Evolutionary conservation across 2,888 invertebrate species (phyloP).

Genomic region (Lasioglossum marginatum): DNA sequence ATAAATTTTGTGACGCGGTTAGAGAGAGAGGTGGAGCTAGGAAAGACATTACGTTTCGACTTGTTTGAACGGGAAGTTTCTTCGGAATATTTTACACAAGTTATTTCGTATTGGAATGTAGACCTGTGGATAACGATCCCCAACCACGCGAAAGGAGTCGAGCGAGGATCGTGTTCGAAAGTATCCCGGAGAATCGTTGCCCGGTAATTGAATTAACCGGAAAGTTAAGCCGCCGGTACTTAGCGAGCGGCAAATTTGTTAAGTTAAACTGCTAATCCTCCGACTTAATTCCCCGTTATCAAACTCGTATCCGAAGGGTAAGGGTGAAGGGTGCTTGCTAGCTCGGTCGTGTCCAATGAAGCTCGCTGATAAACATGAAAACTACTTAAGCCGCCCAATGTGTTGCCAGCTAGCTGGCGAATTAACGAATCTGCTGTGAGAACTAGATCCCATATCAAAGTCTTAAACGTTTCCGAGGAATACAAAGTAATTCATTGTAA

Average conservation of each 20-base stretch:
- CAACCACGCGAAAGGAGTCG: background rate
- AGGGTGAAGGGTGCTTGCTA: constrained; percentile 30
- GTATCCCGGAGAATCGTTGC: background rate
- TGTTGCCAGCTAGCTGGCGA: background rate
- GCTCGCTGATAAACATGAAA: constrained; percentile 39
- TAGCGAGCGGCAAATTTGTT: constrained; percentile 38
- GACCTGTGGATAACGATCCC: background rate
- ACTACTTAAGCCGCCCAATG: constrained; percentile 30
- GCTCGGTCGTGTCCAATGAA: constrained; percentile 31
- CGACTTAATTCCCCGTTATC: constrained; percentile 51
- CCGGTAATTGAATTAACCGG: constrained; percentile 45
- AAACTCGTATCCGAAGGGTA: constrained; percentile 37
- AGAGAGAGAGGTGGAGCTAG: no score
- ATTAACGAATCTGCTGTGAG: background rate
- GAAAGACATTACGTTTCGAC: no score
- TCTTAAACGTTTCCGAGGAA: background rate
- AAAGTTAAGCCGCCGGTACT: constrained; percentile 33
- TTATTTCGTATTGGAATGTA: background rate
- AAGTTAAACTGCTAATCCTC: constrained; percentile 44
- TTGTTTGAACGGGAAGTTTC: background rate
- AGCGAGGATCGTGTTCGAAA: constrained; percentile 2
- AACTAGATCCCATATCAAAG: background rate
- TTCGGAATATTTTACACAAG: background rate
- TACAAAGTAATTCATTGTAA: no score
- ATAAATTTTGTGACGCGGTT: no score